Evolutionary conservation across 2,888 invertebrate species (phyloP), one percentile per base, ranked within the genome.

Genomic region (Hedya salicella): DNA sequence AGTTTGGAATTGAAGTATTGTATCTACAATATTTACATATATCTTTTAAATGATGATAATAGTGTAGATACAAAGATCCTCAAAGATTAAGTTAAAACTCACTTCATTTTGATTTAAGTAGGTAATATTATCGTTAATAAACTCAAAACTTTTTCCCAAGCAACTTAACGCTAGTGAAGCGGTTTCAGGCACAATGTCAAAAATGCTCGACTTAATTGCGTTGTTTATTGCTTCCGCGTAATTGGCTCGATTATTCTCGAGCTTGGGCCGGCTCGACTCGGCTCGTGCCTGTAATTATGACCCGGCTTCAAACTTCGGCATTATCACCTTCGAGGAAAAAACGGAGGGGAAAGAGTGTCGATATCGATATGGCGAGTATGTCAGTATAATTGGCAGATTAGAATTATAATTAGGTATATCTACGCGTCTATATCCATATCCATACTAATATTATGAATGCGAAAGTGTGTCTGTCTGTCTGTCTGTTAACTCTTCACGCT

Each of bases 181-280:
- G 25, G 42, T 56, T 56, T 52, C 40, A 50, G 53, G 57, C 42
- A 63, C 63, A 72, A 68, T 69, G 62, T 69, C 66, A 67, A 69
- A 70, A 76, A 73, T 75, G 70, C 66, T 74, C 49, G 54, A 70
- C 66, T 76, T 79, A 68, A 68, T 65, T 71, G 68, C 75, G 77
- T 81, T 85, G 85, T 86, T 85, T 87, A 88, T 88, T 87, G 85
- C 78, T 86, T 86, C 83, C 83, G 75, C 83, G 80, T 87, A 88
- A 88, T 89, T 89, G 86, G 71, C 76, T 85, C 85, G 80, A 84
- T 86, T 86, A 87, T 80, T 78, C 73, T 70, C 69, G 74, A 61
- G 66, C 54, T 21, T 42, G 42, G 44, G 57, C 46, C 36, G 36
- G 78, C 73, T 70, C 69, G 74, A 60, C 64, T 44, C 64, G 70